These are phyloP conservation scores for Proctacanthus coquilletti DNA, from an alignment of 1,140 invertebrate species.

Conservation along the genomic window DNA sequence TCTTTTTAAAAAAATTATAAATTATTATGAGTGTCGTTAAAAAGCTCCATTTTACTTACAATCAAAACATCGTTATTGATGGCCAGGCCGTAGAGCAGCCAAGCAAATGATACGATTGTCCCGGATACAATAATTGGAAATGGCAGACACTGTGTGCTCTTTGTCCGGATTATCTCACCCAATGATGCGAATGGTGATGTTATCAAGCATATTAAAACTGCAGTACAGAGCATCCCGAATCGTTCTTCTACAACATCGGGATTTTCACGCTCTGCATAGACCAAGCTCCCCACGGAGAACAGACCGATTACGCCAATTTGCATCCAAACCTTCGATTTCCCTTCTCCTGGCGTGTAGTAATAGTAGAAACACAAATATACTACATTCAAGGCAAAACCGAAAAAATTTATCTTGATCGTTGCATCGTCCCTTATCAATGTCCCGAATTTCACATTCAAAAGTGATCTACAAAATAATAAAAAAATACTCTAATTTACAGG, in stretches of 20 bases:
- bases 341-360: constrained; percentile 39
- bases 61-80: constrained; percentile 60
- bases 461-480: constrained; percentile 35
- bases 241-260: constrained; percentile 44
- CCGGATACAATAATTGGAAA: constrained; percentile 68
- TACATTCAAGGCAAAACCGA: constrained; percentile 47
- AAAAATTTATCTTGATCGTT: constrained; percentile 59
- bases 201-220: constrained; percentile 47
- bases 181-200: constrained; percentile 52
- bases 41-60: constrained; percentile 48
- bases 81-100: constrained; percentile 67
- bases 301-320: constrained; percentile 35
- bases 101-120: constrained; percentile 54
- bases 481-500: too few species aligned
- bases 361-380: constrained; percentile 49
- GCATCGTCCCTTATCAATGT: constrained; percentile 47
- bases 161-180: constrained; percentile 52
- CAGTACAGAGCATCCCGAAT: constrained; percentile 51
- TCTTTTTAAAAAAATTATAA: too few species aligned
- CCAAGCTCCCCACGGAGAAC: constrained; percentile 40
- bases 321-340: constrained; percentile 36
- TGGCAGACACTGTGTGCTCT: constrained; percentile 62
- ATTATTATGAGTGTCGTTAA: too few species aligned
- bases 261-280: constrained; percentile 46
- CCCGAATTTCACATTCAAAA: constrained; percentile 55